Evolutionary conservation across 2,888 invertebrate genomes (phyloP), one percentile per base, ranked within the genome.

Genomic region (Caradrina clavipalpis): DNA sequence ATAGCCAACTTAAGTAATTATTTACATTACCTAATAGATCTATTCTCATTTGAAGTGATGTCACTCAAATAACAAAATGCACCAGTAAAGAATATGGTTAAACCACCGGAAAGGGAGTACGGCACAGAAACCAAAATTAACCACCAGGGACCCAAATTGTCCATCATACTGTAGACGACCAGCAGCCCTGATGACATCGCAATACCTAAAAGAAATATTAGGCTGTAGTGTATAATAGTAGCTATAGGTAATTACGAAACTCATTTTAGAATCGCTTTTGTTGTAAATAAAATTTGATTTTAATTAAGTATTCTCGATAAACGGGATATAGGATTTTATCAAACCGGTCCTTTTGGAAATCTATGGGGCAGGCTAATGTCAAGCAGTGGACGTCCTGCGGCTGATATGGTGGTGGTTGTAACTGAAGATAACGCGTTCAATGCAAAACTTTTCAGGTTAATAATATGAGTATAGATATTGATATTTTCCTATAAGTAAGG

Each of bases 61-160:
- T 98, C 98, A 51, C 97, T 97, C 78, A 98, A 93, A 85, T 97
- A 97, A 84, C 97, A 97, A 84, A 96, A 96, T 8, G 96, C 94
- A 50, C 97, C 97, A 26, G 97, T 97, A 64, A 97, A 95, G 64
- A 97, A 90, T 13, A 97, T 96, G 31, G 97, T 96, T 71, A 96
- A 96, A 0, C 97, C 97, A 6, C 97, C 97, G 69, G 96, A 93
- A 6, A 97, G 64, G 0, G 97, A 96, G 39, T 96, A 93, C 0
- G 97, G 97, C n/a, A 97, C 88, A 0, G 96, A 92, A 0, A 96
- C 93, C 2, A 97, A 54, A 17, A 97, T 88, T 78, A 96, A 96
- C 96, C 95, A 95, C 96, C 96, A 95, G 0, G 96, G 95, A 5
- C 96, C 96, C 42, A 93, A 83, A 63, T 85, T 84, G 31, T 92